Evolutionary conservation across 2,888 invertebrate species (phyloP).

Genomic region (Parascotia fuliginaria): DNA sequence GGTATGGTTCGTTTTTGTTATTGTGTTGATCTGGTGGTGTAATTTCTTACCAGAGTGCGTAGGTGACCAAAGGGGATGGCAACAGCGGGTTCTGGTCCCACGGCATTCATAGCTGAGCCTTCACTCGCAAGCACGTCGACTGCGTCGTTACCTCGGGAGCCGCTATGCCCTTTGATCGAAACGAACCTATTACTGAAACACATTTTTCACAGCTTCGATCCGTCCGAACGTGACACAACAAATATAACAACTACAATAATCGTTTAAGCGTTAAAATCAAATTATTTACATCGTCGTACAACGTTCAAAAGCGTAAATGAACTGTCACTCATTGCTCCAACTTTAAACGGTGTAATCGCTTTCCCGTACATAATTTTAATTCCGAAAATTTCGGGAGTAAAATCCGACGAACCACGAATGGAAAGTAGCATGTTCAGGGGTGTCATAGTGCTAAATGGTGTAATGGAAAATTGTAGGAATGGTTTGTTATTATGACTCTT

Average conservation of each 20-base stretch:
- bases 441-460: conserved; percentile 8
- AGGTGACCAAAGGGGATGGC: too few species aligned
- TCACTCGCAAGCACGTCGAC: too few species aligned
- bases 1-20: too few species aligned
- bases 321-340: conserved; percentile 47
- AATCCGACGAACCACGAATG: conserved; percentile 33
- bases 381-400: conserved; percentile 31
- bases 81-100: too few species aligned
- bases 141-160: too few species aligned
- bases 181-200: too few species aligned
- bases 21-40: too few species aligned
- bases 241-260: conserved; percentile 1
- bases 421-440: conserved; percentile 17
- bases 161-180: too few species aligned
- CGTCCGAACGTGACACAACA: neutral
- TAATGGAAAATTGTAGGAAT: neutral
- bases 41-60: too few species aligned
- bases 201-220: neutral
- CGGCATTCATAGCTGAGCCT: too few species aligned
- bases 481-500: neutral
- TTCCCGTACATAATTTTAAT: conserved; percentile 44
- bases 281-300: conserved; percentile 24
- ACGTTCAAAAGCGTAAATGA: conserved; percentile 29
- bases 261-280: conserved; percentile 18
- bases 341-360: conserved; percentile 46